phyloP scores from a whole-genome alignment of 1,140 invertebrate species.

The Eumeta japonica region DNA sequence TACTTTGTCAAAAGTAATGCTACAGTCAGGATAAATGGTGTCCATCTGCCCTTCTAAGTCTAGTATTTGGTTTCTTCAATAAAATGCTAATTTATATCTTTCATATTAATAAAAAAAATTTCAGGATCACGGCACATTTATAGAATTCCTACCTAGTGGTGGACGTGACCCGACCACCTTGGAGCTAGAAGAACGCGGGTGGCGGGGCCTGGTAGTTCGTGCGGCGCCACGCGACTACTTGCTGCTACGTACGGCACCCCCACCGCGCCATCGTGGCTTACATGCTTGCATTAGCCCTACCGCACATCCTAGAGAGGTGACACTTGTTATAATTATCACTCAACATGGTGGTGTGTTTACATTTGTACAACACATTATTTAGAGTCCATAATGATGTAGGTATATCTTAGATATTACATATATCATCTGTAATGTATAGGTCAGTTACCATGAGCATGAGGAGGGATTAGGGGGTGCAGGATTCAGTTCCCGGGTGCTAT shows the following conservation, averaged over 20 bases:
- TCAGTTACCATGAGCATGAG: conserved; percentile 36
- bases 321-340: too few species aligned
- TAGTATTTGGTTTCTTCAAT: too few species aligned
- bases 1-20: too few species aligned
- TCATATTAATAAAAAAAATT: conserved; percentile 1
- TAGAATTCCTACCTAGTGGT: conserved; percentile 62
- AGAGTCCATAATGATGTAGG: not conserved
- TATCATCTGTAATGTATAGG: conserved; percentile 13
- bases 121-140: conserved; percentile 61
- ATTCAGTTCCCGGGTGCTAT: conserved; percentile 68
- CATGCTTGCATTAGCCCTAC: conserved; percentile 75
- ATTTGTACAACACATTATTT: not conserved
- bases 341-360: too few species aligned
- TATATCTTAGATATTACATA: too few species aligned
- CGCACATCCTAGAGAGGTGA: conserved; percentile 72
- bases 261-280: too few species aligned
- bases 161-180: conserved; percentile 60
- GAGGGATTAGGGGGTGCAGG: conserved; percentile 11
- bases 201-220: conserved; percentile 73
- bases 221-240: conserved; percentile 72
- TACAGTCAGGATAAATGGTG: too few species aligned
- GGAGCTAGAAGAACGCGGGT: conserved; percentile 69
- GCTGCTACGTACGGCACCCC: conserved; percentile 58
- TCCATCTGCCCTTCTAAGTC: too few species aligned
- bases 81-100: too few species aligned